Conservation (phyloP, 1,140 invertebrate species). For the Archivesica marissinica region DNA sequence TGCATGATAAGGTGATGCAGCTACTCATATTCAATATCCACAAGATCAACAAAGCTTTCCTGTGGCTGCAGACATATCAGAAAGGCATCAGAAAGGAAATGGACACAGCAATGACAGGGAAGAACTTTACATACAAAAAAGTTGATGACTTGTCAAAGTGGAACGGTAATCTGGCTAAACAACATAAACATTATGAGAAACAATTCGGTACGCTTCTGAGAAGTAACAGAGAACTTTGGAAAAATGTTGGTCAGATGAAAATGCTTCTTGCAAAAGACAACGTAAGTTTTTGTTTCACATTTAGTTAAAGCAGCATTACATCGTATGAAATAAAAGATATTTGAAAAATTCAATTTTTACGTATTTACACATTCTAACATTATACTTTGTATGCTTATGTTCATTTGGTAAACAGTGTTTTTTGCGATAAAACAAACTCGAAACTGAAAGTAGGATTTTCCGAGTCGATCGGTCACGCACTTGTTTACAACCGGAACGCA, state of each 20-base stretch:
- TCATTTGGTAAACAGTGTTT: no score
- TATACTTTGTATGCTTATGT: no score
- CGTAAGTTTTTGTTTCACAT: neutral
- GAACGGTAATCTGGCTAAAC: neutral
- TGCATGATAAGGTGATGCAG: neutral
- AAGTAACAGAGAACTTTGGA: neutral
- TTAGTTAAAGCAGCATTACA: neutral
- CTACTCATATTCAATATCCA: neutral
- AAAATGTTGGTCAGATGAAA: neutral
- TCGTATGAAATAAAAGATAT: no score
- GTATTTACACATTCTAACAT: neutral
- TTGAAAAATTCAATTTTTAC: no score
- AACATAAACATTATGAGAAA: neutral
- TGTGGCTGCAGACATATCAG: neutral
- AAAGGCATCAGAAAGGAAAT: neutral
- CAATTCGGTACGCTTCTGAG: neutral
- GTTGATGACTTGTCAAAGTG: neutral
- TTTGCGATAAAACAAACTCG: no score
- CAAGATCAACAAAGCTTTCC: neutral
- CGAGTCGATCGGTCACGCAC: no score
- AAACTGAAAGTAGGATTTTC: no score
- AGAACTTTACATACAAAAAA: neutral
- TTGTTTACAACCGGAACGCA: no score
- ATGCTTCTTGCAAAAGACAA: neutral
- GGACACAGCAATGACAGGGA: neutral